Base-by-base conservation (phyloP, 2,797 vertebrate species). In the Podarcis lilfordi region DNA sequence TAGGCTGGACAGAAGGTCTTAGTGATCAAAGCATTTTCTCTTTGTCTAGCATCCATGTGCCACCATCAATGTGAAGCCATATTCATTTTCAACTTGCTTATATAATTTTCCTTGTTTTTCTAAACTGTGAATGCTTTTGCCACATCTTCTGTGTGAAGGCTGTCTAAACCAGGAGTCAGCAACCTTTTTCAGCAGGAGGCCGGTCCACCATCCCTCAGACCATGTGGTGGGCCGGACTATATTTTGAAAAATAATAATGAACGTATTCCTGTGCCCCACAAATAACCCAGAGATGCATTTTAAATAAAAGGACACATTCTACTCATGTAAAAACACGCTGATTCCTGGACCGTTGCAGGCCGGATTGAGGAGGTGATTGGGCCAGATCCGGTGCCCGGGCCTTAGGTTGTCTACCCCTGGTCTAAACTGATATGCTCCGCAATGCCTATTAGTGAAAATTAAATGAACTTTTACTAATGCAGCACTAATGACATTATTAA, bases 391-490 rank as follows among this genome's bases (percentile, higher is more conserved):
- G 43, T 8, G 2, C 43, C 43, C 43, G 8, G 43, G 43, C 43
- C 43, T 43, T 43, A 43, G 8, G 43, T 43, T 43, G 43, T 8
- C 43, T 8, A 43, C 43, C 8, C 8, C 43, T 43, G 43, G 80
- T 84, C 80, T 88, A 77, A 79, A 77, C 35, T 77, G 0, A 4
- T 94, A 94, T 90, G 85, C 29, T 45, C 17, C 91, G 79, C 82
- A 77, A 89, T 75, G 74, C 71, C 86, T 87, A 6, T 85, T 89
- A 91, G 84, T 87, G 90, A 92, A 95, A 88, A 10, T 85, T 90
- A 92, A 95, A 90, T 84, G 45, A 95, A 90, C 91, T 93, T 93
- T 92, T 83, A 87, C 64, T 88, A 89, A 88, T 84, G 35, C 21
- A 80, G 25, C 37, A 27, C 35, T 88, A 85, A 37, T 59, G 40